A percentile compares a stretch with the other conserved stretches of the same genome.
Conservation (phyloP, 2,888 invertebrate species). For the Mylabris sibirica region DNA sequence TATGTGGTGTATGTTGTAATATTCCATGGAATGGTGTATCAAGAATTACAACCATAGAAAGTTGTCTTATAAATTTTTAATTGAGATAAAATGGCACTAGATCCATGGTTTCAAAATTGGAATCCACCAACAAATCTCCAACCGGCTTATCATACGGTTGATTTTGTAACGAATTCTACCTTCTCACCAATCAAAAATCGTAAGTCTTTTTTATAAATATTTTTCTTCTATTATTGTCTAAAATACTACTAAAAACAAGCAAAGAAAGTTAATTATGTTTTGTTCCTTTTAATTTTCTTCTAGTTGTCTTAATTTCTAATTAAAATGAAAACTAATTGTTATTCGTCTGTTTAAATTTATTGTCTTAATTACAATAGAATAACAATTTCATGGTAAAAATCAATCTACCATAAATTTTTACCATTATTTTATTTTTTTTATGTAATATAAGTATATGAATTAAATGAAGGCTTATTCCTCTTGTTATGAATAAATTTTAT, state of each 20-base stretch:
- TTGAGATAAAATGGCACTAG: constrained; percentile 43
- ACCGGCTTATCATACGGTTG: constrained; percentile 38
- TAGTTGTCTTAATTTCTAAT: background rate
- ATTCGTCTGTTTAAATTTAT: background rate
- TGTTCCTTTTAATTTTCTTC: background rate
- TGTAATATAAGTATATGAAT: too few relatives aligned
- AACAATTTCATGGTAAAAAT: background rate
- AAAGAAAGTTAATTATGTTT: too few relatives aligned
- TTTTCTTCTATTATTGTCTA: background rate
- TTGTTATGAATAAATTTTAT: too few relatives aligned
- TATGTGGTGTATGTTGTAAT: too few relatives aligned
- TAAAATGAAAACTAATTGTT: background rate
- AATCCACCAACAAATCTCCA: constrained; percentile 41
- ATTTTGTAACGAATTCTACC: constrained; percentile 33
- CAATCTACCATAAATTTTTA: background rate
- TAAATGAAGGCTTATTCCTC: too few relatives aligned
- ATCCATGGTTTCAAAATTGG: constrained; percentile 51
- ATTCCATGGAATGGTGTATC: too few relatives aligned
- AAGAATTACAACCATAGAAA: too few relatives aligned
- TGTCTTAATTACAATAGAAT: background rate
- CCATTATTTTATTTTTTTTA: background rate
- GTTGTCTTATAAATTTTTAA: background rate
- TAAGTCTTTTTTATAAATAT: too few relatives aligned
- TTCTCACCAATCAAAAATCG: background rate
- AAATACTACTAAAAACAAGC: too few relatives aligned